Evolutionary conservation across 53 echinoderm and acorn worm genomes (phyloP), one percentile per base, ranked within the genome.

Genomic region (Paracentrotus lividus): DNA sequence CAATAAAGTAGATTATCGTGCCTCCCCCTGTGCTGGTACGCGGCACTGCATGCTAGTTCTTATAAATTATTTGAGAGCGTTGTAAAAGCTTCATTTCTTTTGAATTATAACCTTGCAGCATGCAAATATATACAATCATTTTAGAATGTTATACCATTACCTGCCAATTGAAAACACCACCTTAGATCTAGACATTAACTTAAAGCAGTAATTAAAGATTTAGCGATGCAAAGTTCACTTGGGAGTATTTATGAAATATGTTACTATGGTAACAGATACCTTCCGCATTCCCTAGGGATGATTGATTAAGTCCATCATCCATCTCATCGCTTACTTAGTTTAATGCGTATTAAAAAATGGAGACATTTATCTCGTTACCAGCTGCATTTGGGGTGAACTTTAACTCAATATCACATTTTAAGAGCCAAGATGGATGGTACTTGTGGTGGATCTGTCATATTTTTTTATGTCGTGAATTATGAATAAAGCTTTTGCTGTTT

Each of bases 221-320:
- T 12, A 47, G 47, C 26, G 8, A 47, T 45, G 47, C 81, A 81
- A 81, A 81, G 45, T 81, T 47, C 47, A n/a, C 44, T 9, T 3
- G n/a, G 26, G 26, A 47, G 81, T 47, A 26, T 47, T n/a, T 81
- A 81, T 81, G 45, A 81, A 81, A 47, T 81, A 26, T 20, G 81
- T 81, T 81, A 10, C 47, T 47, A 81, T 44, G 81, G 49, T 26
- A 81, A 81, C 81, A 27, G 27, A 81, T 81, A 47, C 81, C 45
- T 81, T 27, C 16, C 26, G 3, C 9, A 81, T n/a, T n/a, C 81
- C 47, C 47, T 3, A 4, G 49, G 81, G 81, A 81, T 81, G 81
- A 81, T 44, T 81, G 81, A 81, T 81, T 8, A 81, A 45, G 81
- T 81, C 81, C 47, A 47, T 47, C 81, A 81, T 81, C 81, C 44